Conservation (phyloP, 1,140 invertebrate genomes). For the Megalopta genalis region DNA sequence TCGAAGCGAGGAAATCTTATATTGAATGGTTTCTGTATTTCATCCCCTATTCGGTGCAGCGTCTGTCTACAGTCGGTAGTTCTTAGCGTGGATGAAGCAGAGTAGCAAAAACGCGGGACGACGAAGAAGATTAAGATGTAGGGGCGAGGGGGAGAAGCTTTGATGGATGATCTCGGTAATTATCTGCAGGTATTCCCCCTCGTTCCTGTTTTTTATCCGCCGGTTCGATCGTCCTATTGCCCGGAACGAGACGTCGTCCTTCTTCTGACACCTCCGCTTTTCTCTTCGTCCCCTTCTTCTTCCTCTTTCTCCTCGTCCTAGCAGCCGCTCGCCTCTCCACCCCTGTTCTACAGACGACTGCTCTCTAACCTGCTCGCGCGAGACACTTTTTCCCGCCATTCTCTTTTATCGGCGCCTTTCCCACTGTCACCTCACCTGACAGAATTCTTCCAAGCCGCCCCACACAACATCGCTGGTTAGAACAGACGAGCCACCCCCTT, state of each 20-base stretch:
- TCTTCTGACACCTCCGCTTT: background rate
- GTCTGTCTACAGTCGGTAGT: too few relatives aligned
- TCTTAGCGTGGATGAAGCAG: slow-evolving; percentile 5
- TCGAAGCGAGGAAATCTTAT: too few relatives aligned
- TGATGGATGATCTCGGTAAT: too few relatives aligned
- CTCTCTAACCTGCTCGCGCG: background rate
- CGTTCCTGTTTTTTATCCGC: too few relatives aligned
- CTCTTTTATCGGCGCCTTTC: slow-evolving; percentile 49
- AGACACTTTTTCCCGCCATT: slow-evolving; percentile 40
- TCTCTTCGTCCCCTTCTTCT: background rate
- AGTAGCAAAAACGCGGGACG: slow-evolving; percentile 27
- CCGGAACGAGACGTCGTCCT: slow-evolving; percentile 22
- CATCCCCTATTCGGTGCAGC: too few relatives aligned
- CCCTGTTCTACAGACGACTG: too few relatives aligned
- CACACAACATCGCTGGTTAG: slow-evolving; percentile 18
- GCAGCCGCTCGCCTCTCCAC: too few relatives aligned
- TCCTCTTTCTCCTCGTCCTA: slow-evolving; percentile 22
- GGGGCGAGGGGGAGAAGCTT: background rate
- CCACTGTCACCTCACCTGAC: slow-evolving; percentile 45
- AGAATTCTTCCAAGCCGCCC: slow-evolving; percentile 25
- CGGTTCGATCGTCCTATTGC: too few relatives aligned
- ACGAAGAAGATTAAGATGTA: slow-evolving; percentile 28
- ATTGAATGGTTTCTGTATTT: too few relatives aligned
- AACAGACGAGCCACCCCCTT: slow-evolving; percentile 46
- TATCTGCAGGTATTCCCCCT: too few relatives aligned